phyloP scores from a whole-genome alignment of 2,888 invertebrate genomes.

The Acronicta alni region DNA sequence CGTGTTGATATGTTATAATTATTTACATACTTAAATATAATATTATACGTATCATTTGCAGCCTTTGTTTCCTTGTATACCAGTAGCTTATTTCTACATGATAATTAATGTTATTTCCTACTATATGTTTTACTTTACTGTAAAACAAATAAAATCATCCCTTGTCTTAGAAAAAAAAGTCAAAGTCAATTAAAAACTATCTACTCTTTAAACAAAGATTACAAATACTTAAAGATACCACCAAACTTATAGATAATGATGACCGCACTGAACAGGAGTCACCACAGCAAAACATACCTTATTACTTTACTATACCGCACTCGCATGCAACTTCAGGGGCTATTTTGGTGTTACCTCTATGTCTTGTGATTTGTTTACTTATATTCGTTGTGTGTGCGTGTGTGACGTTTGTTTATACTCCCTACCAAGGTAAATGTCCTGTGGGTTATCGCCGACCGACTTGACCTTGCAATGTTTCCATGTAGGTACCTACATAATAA shows the following conservation, averaged over 20 bases:
- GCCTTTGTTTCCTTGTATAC: too few relatives aligned
- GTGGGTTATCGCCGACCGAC: slow-evolving; percentile 48
- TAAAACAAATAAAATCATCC: background rate
- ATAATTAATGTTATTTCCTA: too few relatives aligned
- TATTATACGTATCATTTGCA: too few relatives aligned
- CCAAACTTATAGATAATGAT: background rate
- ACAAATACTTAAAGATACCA: background rate
- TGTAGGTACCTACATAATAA: slow-evolving; percentile 32
- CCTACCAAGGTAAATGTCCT: slow-evolving; percentile 53
- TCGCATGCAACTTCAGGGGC: background rate
- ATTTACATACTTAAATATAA: too few relatives aligned
- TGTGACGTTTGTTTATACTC: slow-evolving; percentile 33
- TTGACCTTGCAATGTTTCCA: slow-evolving; percentile 52
- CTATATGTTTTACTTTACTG: too few relatives aligned
- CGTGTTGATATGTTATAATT: too few relatives aligned
- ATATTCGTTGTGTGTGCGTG: background rate
- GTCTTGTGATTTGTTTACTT: slow-evolving; percentile 31
- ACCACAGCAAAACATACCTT: background rate
- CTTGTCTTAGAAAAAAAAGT: background rate
- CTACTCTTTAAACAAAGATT: slow-evolving; percentile 2
- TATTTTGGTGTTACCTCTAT: slow-evolving; percentile 1
- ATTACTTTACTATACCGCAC: background rate
- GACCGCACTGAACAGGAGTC: background rate
- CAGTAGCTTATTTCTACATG: too few relatives aligned
- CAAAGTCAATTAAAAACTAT: background rate